These are phyloP conservation scores for Eledone cirrhosa DNA, from an alignment of 2,888 invertebrate species.

Conservation along the genomic window DNA sequence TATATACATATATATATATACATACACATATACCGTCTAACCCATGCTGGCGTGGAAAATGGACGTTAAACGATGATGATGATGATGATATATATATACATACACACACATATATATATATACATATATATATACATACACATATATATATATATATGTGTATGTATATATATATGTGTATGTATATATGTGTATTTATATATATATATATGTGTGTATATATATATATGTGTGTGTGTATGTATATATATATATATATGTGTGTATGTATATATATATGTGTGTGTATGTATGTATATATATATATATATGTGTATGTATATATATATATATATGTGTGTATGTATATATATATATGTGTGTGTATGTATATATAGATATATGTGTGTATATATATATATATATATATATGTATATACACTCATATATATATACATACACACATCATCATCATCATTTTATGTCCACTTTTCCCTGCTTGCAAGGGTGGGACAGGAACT, in stretches of 20 bases:
- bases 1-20: no score
- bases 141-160: no score
- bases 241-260: not conserved
- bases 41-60: no score
- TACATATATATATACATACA: no score
- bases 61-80: no score
- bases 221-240: not conserved
- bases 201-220: not conserved
- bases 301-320: not conserved
- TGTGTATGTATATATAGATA: not conserved
- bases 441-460: no score
- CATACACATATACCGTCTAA: no score
- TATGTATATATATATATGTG: not conserved
- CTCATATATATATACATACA: no score
- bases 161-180: not conserved
- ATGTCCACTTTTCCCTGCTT: no score
- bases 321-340: not conserved
- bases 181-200: not conserved
- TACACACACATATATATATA: no score
- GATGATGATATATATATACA: no score
- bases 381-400: slow-evolving; percentile 6
- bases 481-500: no score
- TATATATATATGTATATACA: not conserved
- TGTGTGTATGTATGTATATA: slow-evolving; percentile 14
- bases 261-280: not conserved